phyloP scores from a whole-genome alignment of 2,113 vertebrate genomes.

The mouse (Mus musculus) region DNA sequence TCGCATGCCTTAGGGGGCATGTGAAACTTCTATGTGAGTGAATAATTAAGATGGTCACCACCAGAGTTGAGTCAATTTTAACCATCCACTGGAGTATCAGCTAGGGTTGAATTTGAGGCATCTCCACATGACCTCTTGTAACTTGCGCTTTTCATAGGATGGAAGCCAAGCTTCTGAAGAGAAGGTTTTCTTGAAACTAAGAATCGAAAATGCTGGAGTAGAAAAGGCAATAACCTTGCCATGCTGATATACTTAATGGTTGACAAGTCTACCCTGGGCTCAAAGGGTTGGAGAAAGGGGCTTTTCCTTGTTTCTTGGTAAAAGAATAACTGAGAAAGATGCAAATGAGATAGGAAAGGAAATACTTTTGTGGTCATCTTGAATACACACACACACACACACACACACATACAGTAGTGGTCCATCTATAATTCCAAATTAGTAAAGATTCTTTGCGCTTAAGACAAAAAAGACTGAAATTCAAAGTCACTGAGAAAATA shows the following conservation, averaged over 20 bases:
- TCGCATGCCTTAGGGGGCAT: neutral
- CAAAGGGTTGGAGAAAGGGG: neutral
- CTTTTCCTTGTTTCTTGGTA: neutral
- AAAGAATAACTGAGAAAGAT: slow-evolving; percentile 1
- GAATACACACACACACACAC: too few species aligned
- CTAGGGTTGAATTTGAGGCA: too few species aligned
- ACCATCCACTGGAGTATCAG: neutral
- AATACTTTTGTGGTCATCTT: neutral
- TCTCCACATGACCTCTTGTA: neutral
- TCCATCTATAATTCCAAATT: slow-evolving; percentile 6
- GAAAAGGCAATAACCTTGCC: neutral
- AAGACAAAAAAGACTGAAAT: slow-evolving; percentile 35
- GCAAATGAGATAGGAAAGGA: neutral
- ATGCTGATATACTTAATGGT: neutral
- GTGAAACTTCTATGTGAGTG: neutral
- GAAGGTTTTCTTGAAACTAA: neutral
- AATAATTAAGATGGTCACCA: neutral
- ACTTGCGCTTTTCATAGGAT: neutral
- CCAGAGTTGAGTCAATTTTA: neutral
- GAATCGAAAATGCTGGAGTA: neutral
- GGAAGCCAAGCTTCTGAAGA: neutral
- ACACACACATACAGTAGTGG: neutral
- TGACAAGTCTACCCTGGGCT: neutral
- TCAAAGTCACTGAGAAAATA: slow-evolving; percentile 43
- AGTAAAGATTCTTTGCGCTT: slow-evolving; percentile 26